A percentile compares a stretch with the other conserved stretches of the same genome.
These are phyloP conservation scores for Ammodytes marinus DNA, from an alignment of 2,113 vertebrate genomes.

Conservation along the genomic window DNA sequence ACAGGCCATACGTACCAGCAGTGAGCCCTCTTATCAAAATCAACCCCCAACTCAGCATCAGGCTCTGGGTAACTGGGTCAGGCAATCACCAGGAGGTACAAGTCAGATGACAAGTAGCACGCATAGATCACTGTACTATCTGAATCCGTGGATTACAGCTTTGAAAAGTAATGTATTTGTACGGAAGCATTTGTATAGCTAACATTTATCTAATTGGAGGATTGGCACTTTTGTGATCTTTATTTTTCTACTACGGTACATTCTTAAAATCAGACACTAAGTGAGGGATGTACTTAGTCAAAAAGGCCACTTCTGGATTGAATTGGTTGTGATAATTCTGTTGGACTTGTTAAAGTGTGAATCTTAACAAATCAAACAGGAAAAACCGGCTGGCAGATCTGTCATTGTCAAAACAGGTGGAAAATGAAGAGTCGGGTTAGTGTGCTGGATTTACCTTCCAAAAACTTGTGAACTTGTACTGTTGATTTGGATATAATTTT, in stretches of 20 bases:
- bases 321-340: background rate
- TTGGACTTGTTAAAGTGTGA: background rate
- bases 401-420: too few species aligned
- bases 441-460: too few species aligned
- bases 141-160: background rate
- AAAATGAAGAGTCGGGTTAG: too few species aligned
- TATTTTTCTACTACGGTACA: background rate
- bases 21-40: slow-evolving; percentile 1
- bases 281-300: background rate
- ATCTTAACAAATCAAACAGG: background rate
- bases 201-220: background rate
- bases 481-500: too few species aligned
- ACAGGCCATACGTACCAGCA: slow-evolving; percentile 4
- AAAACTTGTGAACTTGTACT: too few species aligned
- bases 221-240: background rate
- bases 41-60: slow-evolving; percentile 9
- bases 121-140: background rate
- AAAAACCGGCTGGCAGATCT: too few species aligned
- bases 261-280: background rate
- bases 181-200: background rate
- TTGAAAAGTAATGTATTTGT: background rate
- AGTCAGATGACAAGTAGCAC: background rate
- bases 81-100: background rate
- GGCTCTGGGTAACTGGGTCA: background rate
- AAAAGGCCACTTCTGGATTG: background rate